These are phyloP conservation scores for Bactericera cockerelli DNA, from an alignment of 1,140 invertebrate genomes.

Conservation along the genomic window DNA sequence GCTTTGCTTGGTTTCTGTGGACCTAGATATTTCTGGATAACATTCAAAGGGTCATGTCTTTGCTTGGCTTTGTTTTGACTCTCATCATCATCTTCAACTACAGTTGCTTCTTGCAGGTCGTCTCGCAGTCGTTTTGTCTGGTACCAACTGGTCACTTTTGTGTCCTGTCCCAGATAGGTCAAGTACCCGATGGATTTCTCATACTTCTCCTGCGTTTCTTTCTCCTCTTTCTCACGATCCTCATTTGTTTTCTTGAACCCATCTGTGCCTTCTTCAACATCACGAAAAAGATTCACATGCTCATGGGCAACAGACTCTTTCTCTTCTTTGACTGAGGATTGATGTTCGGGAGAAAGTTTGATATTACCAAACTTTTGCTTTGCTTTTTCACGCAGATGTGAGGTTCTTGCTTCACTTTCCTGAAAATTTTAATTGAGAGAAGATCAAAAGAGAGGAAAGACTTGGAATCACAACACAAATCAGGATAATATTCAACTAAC, in stretches of 20 bases:
- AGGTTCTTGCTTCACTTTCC: conserved; percentile 74
- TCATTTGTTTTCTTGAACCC: conserved; percentile 50
- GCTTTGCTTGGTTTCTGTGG: conserved; percentile 13
- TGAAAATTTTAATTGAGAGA: conserved; percentile 27
- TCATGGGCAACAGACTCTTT: conserved; percentile 25
- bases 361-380: conserved; percentile 24
- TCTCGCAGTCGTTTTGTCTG: conserved; percentile 10
- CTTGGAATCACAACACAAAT: too few relatives aligned
- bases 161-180: conserved; percentile 52
- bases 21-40: conserved; percentile 43
- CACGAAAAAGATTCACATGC: conserved; percentile 84
- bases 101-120: conserved; percentile 28
- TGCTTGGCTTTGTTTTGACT: conserved; percentile 31
- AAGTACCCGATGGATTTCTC: conserved; percentile 94
- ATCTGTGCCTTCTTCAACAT: conserved; percentile 54
- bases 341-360: too few relatives aligned
- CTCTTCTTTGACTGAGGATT: conserved; percentile 12
- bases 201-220: conserved; percentile 87
- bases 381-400: conserved; percentile 51
- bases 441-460: too few relatives aligned
- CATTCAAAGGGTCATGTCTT: conserved; percentile 53
- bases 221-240: conserved; percentile 81
- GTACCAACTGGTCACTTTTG: neutral
- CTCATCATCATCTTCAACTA: conserved; percentile 35
- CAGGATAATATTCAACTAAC: too few relatives aligned